Conservation (phyloP, 1,140 invertebrate species). For the Macrosteles quadrilineatus region DNA sequence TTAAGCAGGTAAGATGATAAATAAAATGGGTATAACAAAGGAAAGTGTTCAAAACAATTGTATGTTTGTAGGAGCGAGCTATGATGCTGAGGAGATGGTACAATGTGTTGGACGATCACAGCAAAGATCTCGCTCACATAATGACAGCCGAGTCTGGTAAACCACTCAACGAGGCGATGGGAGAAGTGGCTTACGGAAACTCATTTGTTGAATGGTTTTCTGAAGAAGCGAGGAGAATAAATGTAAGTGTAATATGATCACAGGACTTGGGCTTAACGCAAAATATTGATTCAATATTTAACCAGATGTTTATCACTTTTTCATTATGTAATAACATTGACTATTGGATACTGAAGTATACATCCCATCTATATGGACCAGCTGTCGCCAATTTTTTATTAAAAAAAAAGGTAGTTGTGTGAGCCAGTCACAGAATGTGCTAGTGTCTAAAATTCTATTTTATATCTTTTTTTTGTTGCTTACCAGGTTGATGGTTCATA, state of each 20-base stretch:
- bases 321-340: too few relatives aligned
- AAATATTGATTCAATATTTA: background rate
- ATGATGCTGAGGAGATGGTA: conserved; percentile 56
- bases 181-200: conserved; percentile 91
- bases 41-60: background rate
- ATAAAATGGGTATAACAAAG: background rate
- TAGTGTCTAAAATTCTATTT: too few relatives aligned
- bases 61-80: conserved; percentile 6
- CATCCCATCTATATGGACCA: too few relatives aligned
- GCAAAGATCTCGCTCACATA: conserved; percentile 76
- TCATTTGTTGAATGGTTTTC: conserved; percentile 96
- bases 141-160: conserved; percentile 93
- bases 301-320: too few relatives aligned
- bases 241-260: conserved; percentile 50
- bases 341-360: too few relatives aligned
- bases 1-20: background rate
- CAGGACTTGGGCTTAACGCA: background rate
- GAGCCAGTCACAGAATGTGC: too few relatives aligned
- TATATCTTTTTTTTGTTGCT: too few relatives aligned
- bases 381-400: too few relatives aligned
- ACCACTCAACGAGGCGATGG: conserved; percentile 81
- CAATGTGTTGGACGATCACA: conserved; percentile 71
- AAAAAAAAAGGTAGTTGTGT: too few relatives aligned
- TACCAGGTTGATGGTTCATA: too few relatives aligned
- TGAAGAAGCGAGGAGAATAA: conserved; percentile 88